Evolutionary conservation across 2,113 vertebrate species (phyloP).

Genomic region (Turdus rufiventris): DNA sequence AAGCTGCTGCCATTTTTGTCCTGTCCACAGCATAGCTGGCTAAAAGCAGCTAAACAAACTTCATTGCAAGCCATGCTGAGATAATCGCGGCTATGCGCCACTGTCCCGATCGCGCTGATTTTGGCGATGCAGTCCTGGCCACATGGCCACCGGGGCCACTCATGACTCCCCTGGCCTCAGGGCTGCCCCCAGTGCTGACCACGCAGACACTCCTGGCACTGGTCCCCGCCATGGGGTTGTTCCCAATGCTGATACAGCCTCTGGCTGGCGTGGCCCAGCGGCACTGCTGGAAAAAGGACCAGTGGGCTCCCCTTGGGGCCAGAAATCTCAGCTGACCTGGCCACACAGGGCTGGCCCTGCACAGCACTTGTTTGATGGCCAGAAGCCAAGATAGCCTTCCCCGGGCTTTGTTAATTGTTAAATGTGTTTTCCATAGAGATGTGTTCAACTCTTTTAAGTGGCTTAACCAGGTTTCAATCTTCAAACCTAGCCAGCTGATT

Average conservation of each 20-base stretch:
- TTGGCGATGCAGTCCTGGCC: not conserved
- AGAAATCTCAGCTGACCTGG: not conserved
- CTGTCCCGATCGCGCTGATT: not conserved
- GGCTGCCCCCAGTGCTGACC: fast-evolving
- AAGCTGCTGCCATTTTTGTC: not conserved
- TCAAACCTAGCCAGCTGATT: not conserved
- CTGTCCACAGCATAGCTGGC: not conserved
- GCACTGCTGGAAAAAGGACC: too few species aligned
- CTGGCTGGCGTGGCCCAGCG: too few species aligned
- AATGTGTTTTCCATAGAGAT: not conserved
- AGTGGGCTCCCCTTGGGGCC: not conserved
- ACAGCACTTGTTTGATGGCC: fast-evolving
- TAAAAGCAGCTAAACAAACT: not conserved
- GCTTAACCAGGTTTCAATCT: too few species aligned
- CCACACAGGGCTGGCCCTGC: fast-evolving
- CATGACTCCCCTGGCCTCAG: not conserved
- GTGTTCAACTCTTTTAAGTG: not conserved
- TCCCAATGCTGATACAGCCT: too few species aligned
- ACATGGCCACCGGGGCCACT: too few species aligned
- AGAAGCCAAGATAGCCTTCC: too few species aligned
- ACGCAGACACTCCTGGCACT: too few species aligned
- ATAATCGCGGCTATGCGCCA: fast-evolving
- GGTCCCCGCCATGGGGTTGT: fast-evolving
- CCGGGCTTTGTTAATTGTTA: not conserved
- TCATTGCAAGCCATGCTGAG: not conserved